These are phyloP conservation scores for Antigone vipio DNA, from an alignment of 2,113 vertebrate genomes.

Conservation along the genomic window DNA sequence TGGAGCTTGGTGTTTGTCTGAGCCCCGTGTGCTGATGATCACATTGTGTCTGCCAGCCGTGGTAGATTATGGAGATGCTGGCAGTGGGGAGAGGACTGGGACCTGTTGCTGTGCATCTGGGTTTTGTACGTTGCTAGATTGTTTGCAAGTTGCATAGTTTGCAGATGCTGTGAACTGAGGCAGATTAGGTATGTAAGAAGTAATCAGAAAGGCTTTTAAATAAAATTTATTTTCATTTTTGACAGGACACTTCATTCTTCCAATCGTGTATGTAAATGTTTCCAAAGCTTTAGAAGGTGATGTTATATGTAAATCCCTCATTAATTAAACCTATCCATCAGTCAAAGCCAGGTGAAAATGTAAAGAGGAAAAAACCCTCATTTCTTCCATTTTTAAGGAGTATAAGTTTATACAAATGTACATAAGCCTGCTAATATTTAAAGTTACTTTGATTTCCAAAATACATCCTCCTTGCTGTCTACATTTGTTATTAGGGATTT, in stretches of 20 bases:
- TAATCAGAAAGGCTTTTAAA: background rate
- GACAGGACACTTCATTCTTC: background rate
- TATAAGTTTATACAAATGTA: background rate
- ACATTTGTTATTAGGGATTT: background rate
- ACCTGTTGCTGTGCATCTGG: constrained; percentile 10
- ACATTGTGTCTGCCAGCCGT: background rate
- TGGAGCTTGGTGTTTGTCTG: background rate
- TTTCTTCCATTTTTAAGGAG: background rate
- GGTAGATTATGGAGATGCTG: background rate
- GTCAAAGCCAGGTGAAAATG: background rate
- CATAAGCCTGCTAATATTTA: background rate
- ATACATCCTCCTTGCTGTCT: background rate
- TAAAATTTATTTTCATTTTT: background rate
- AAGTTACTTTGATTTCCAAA: background rate
- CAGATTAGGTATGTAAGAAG: background rate
- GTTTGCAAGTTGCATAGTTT: background rate
- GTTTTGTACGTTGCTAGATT: background rate
- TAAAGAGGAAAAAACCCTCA: background rate
- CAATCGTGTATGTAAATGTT: background rate
- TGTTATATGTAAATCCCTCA: background rate
- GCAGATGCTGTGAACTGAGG: background rate
- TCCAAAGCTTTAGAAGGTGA: background rate
- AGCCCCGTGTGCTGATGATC: background rate
- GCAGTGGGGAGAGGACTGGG: background rate
- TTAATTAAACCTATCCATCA: background rate